Conservation (phyloP, 2,113 vertebrate species). For the Galeopterus variegatus region DNA sequence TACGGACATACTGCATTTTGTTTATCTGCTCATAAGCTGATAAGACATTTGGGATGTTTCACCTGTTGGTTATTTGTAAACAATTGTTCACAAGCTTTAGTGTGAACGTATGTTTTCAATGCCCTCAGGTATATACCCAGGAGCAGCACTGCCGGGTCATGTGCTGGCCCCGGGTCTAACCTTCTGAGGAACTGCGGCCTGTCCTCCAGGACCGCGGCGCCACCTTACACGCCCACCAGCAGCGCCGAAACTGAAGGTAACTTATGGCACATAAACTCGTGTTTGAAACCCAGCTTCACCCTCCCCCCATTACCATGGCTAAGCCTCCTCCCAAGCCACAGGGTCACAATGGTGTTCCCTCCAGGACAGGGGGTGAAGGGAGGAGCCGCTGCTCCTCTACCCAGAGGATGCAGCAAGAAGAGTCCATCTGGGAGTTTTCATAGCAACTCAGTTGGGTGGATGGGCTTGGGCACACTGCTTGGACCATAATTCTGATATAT, state of each 20-base stretch:
- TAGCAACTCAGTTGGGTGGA: neutral
- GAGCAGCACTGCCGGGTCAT: neutral
- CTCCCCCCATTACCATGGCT: too few relatives aligned
- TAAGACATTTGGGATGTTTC: neutral
- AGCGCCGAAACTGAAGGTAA: neutral
- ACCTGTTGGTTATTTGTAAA: too few relatives aligned
- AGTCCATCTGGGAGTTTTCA: neutral
- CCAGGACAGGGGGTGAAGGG: neutral
- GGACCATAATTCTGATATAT: neutral
- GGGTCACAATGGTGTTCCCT: neutral
- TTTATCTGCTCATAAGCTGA: too few relatives aligned
- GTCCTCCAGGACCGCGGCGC: neutral
- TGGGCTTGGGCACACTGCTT: too few relatives aligned
- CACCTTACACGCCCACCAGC: neutral
- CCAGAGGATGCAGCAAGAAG: neutral
- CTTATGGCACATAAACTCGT: fast-evolving
- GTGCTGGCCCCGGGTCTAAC: fast-evolving
- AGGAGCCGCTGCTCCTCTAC: neutral
- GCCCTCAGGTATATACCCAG: too few relatives aligned
- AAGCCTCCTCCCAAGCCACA: neutral
- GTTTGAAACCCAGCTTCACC: neutral
- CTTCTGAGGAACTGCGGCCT: neutral
- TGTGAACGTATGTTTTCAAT: fast-evolving
- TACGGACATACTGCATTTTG: too few relatives aligned
- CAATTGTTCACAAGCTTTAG: fast-evolving